Percentiles rank a stretch among this genome's conserved stretches.
These are phyloP conservation scores for Mesembrinibis cayennensis DNA, from an alignment of 2,113 vertebrate genomes.

Conservation along the genomic window DNA sequence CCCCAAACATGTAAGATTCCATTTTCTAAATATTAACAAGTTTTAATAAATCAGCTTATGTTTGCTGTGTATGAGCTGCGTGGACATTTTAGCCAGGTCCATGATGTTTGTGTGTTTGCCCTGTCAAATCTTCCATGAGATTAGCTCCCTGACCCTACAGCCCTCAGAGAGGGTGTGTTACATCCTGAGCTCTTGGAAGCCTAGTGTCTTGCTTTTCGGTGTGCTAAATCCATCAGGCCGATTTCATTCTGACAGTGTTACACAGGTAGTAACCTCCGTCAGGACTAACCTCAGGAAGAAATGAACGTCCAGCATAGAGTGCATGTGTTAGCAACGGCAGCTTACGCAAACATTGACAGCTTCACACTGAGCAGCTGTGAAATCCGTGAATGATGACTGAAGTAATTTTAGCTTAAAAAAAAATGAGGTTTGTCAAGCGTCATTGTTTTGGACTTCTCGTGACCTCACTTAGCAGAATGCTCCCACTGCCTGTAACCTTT, in stretches of 20 bases:
- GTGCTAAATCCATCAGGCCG: not conserved
- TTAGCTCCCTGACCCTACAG: not conserved
- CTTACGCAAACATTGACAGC: not conserved
- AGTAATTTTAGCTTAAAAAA: not conserved
- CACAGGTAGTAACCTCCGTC: not conserved
- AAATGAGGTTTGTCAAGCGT: not conserved
- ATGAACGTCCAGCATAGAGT: not conserved
- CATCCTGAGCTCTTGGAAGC: not conserved
- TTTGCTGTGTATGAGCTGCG: not conserved
- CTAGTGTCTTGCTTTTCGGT: not conserved
- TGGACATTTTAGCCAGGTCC: not conserved
- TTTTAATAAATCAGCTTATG: not conserved
- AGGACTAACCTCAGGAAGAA: not conserved
- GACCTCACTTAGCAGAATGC: not conserved
- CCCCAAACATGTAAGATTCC: not conserved
- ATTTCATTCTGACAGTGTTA: not conserved
- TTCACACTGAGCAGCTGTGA: not conserved
- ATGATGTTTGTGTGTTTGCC: not conserved
- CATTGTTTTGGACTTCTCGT: not conserved
- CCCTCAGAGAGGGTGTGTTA: not conserved
- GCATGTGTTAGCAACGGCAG: not conserved
- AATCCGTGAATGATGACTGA: slow-evolving; percentile 15
- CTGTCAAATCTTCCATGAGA: not conserved
- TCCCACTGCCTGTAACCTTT: slow-evolving; percentile 7
- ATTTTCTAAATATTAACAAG: not conserved